Base-by-base conservation (phyloP, 2,113 vertebrate genomes). In the Regulus satrapa region DNA sequence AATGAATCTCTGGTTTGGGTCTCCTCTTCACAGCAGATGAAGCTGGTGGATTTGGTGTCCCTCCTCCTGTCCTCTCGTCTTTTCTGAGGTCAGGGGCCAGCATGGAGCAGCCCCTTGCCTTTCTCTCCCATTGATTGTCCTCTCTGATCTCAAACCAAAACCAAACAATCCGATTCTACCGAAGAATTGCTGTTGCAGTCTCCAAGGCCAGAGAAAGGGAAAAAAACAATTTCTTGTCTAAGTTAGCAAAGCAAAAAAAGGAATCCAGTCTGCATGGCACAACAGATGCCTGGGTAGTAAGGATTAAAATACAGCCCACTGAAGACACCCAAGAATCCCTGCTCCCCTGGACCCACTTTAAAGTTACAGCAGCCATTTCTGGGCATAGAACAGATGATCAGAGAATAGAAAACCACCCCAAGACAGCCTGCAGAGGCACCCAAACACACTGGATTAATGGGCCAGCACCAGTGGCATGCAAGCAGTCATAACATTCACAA, bases 211-310 rank as follows among this genome's bases (percentile, higher is more conserved):
- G 18, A 9, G 51, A 55, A n/a, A n/a, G n/a, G n/a, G n/a, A 43
- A 28, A 43, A 8, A 26, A 8, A 5, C 34, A 69, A 51, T 16
- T 43, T 73, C 23, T 55, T 73, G 69, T 17, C 23, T 43, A 43
- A 73, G 24, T 51, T 55, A 55, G 12, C 31, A 73, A n/a, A 43
- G 13, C 13, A 15, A n/a, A 19, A 25, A 54, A n/a, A 14, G 10
- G 19, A 38, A 68, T 10, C 14, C 66, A 49, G 9, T 36, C n/a
- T 4, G 0, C n/a, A 67, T 2, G 3, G 66, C 46, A 20, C 1
- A 0, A 68, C 0, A 1, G 46, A 36, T 5, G 2, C 26, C 10
- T 31, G 34, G 48, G 67, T 10, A 69, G 8, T n/a, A n/a, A n/a
- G n/a, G n/a, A n/a, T n/a, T n/a, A n/a, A n/a, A n/a, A n/a, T n/a